Evolutionary conservation across 2,888 invertebrate genomes (phyloP), one percentile per base, ranked within the genome.

Genomic region (Germaria angustata): DNA sequence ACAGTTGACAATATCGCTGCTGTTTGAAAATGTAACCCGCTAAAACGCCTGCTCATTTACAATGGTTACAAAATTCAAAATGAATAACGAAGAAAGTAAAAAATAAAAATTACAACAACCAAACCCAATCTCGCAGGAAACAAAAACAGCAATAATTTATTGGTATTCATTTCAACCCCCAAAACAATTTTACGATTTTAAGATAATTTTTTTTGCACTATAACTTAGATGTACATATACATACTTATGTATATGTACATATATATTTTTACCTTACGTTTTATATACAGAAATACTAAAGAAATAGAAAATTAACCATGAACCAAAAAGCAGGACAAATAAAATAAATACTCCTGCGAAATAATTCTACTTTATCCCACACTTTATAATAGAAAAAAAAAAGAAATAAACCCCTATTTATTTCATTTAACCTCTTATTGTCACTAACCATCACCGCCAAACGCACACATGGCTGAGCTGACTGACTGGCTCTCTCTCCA

Each of bases 21-120:
- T 59, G 32, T 22, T 41, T 32, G 32, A 22, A 34, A 66, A 53
- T 63, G 15, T 44, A 41, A 53, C 28, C 11, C 24, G 11, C 32
- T 61, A 53, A 73, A 80, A 65, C 57, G 71, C 59, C 69, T 71
- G 71, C 76, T 71, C 76, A 75, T 80, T 75, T 80, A 32, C 15
- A 36, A 61, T 53, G 41, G 24, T 39, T 61, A 44, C 39, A 34
- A n/a, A 36, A 65, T 13, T 46, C 2, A 15, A 44, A 46, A 63
- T 44, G 28, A 65, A 28, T 24, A 53, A 28, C 53, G 28, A 46
- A 71, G 34, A 55, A 53, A 53, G 36, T 28, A 69, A 17, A 71
- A 57, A 66, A 15, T 39, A 53, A 28, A 41, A 72, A n/a, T 17
- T 24, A 41, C 15, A 55, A 13, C 55, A 55, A 34, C 44, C 41